Percentiles rank a stretch among this genome's conserved stretches.
Evolutionary conservation across 2,113 vertebrate species (phyloP).

Genomic region (Tetrao urogallus): DNA sequence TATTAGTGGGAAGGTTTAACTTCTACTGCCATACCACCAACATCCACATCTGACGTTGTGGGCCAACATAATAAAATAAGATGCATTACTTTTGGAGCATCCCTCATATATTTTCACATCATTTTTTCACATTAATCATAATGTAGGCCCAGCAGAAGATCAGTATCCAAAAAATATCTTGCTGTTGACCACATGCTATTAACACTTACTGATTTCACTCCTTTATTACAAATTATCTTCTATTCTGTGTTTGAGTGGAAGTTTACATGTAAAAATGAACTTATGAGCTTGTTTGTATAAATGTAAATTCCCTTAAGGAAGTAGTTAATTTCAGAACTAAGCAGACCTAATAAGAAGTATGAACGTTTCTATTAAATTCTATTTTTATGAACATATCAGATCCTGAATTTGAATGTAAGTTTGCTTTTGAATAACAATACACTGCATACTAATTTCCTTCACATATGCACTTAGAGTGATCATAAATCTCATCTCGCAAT

Average conservation of each 20-base stretch:
- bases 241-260: neutral
- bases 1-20: too few relatives aligned
- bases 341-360: neutral
- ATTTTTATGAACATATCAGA: neutral
- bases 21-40: too few relatives aligned
- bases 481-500: conserved; percentile 50
- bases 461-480: conserved; percentile 9
- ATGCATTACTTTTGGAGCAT: too few relatives aligned
- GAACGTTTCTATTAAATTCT: neutral
- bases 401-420: neutral
- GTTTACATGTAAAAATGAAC: neutral
- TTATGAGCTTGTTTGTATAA: neutral
- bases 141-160: neutral
- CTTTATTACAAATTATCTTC: neutral
- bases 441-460: conserved; percentile 51
- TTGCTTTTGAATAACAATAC: neutral
- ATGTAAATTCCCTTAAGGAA: neutral
- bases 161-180: neutral
- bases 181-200: neutral
- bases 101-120: neutral
- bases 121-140: neutral
- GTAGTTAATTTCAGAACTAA: neutral
- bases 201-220: neutral
- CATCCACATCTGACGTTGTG: too few relatives aligned
- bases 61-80: too few relatives aligned